A percentile compares a stretch with the other conserved stretches of the same genome.
Evolutionary conservation across 1,140 invertebrate species (phyloP).

Genomic region (Panonychus citri): DNA sequence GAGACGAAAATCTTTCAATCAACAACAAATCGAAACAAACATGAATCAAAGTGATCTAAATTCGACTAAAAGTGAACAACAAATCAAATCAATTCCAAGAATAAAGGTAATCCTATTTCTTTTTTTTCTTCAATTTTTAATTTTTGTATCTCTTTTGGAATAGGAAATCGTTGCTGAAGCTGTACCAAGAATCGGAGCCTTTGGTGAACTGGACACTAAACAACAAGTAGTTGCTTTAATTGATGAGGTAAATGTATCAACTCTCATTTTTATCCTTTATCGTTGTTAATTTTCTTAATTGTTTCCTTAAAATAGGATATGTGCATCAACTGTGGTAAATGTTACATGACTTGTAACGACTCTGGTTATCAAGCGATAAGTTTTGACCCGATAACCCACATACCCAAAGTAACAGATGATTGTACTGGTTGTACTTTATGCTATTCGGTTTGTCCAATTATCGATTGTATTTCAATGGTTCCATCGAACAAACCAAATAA

Average conservation of each 20-base stretch:
- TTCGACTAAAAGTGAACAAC: neutral
- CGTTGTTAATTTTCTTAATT: neutral
- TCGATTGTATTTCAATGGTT: constrained; percentile 74
- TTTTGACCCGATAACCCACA: constrained; percentile 71
- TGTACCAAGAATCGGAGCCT: constrained; percentile 49
- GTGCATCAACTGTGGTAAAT: constrained; percentile 99
- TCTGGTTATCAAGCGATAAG: constrained; percentile 89
- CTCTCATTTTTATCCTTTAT: no score
- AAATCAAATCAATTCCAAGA: neutral
- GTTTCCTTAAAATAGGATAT: constrained; percentile 46
- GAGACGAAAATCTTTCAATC: constrained; percentile 12
- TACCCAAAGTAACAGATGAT: constrained; percentile 69
- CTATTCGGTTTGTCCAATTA: constrained; percentile 87
- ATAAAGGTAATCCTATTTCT: no score
- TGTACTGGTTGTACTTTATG: constrained; percentile 92
- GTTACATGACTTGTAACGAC: constrained; percentile 97
- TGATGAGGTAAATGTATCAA: constrained; percentile 59
- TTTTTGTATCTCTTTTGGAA: neutral
- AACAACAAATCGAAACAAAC: neutral
- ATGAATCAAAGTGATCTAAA: neutral
- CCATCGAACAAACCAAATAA: constrained; percentile 14
- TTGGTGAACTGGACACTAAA: constrained; percentile 55
- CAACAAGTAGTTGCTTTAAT: constrained; percentile 89
- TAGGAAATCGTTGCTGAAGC: constrained; percentile 52
- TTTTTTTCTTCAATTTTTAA: no score